Evolutionary conservation across 2,888 invertebrate genomes (phyloP).

Genomic region (Piscicola geometra): DNA sequence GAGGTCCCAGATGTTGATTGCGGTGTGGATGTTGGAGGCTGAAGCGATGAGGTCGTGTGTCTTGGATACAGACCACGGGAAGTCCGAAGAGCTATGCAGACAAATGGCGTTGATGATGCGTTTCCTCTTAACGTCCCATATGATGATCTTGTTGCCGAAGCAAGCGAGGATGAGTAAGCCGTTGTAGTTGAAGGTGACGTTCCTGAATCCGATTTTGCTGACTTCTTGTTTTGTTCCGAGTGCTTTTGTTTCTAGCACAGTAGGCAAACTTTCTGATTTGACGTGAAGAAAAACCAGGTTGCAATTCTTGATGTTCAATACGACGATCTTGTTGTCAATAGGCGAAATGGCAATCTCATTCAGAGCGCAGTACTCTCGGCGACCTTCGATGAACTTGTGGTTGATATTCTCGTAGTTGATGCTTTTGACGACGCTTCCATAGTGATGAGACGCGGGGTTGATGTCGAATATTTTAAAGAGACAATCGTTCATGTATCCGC

Average conservation of each 20-base stretch:
- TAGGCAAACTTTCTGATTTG: constrained; percentile 30
- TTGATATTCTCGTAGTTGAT: constrained; percentile 40
- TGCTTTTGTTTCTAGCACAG: constrained; percentile 39
- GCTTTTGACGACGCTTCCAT: constrained; percentile 35
- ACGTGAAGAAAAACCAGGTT: constrained; percentile 41
- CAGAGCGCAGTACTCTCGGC: constrained; percentile 38
- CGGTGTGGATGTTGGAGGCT: constrained; percentile 43
- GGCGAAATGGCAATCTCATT: constrained; percentile 41
- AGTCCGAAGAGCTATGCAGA: constrained; percentile 40
- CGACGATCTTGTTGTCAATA: constrained; percentile 32
- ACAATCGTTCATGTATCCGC: constrained; percentile 46
- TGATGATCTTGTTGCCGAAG: constrained; percentile 38
- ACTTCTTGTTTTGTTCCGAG: constrained; percentile 36
- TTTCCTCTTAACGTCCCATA: constrained; percentile 40
- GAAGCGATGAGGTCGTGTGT: constrained; percentile 40
- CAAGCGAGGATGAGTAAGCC: constrained; percentile 40
- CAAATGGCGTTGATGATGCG: constrained; percentile 36
- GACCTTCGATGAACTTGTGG: constrained; percentile 38
- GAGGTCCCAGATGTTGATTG: constrained; percentile 44
- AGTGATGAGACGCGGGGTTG: constrained; percentile 36
- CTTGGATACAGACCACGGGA: constrained; percentile 41
- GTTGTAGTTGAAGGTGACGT: constrained; percentile 38
- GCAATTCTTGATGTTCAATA: constrained; percentile 41
- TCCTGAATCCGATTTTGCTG: constrained; percentile 39
- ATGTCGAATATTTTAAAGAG: constrained; percentile 42